phyloP scores from a whole-genome alignment of 2,888 invertebrate species.

The Sipha maydis region DNA sequence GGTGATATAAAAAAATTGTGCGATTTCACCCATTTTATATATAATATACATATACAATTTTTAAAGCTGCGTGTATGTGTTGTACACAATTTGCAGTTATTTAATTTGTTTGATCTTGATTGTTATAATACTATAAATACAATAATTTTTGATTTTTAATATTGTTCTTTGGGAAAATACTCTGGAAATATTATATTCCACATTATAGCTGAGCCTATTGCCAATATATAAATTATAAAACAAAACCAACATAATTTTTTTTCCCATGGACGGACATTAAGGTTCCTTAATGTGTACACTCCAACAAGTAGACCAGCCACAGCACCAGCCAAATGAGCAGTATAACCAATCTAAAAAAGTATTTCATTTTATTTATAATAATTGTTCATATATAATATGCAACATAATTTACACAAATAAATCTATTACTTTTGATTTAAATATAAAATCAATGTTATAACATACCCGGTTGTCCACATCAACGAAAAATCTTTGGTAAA shows the following conservation, averaged over 20 bases:
- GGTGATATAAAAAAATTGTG: too few relatives aligned
- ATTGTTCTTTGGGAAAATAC: constrained; percentile 69
- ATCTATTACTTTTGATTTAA: neutral
- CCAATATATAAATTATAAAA: constrained; percentile 75
- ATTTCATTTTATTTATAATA: neutral
- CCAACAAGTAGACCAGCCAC: constrained; percentile 86
- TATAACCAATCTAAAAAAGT: constrained; percentile 81
- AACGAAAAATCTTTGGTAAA: constrained; percentile 85
- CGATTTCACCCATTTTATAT: too few relatives aligned
- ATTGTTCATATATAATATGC: neutral
- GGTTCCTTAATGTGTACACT: constrained; percentile 84
- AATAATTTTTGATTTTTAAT: constrained; percentile 21
- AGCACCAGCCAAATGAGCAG: constrained; percentile 93
- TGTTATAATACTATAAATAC: neutral
- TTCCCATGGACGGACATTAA: constrained; percentile 84
- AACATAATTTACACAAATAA: too few relatives aligned
- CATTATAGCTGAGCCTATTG: constrained; percentile 79
- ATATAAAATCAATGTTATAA: neutral
- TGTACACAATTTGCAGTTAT: neutral
- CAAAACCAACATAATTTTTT: constrained; percentile 84
- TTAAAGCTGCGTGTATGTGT: too few relatives aligned
- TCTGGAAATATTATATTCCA: constrained; percentile 77
- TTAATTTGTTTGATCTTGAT: neutral
- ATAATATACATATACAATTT: too few relatives aligned
- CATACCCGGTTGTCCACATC: constrained; percentile 73